These are phyloP conservation scores for Scrobipalpa costella DNA, from an alignment of 2,888 invertebrate species.

Conservation along the genomic window DNA sequence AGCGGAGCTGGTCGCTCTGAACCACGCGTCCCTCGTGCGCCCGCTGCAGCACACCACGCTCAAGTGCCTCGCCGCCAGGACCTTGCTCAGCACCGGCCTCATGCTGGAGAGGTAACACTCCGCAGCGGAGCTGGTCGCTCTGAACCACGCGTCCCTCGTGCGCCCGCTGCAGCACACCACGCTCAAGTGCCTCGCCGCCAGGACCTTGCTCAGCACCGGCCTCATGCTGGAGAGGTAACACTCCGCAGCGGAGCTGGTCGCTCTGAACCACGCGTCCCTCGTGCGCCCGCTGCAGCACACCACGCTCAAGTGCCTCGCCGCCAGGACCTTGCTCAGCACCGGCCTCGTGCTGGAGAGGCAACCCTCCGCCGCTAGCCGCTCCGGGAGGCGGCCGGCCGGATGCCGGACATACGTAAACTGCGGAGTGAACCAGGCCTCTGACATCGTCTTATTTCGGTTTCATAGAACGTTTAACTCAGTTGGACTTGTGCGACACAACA, in stretches of 20 bases:
- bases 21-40: constrained; percentile 82
- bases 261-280: constrained; percentile 73
- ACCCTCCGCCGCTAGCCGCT: too few species aligned
- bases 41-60: constrained; percentile 86
- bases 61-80: constrained; percentile 91
- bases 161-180: constrained; percentile 85
- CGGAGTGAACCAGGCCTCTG: too few species aligned
- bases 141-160: constrained; percentile 78
- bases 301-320: constrained; percentile 66
- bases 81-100: constrained; percentile 74
- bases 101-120: constrained; percentile 50
- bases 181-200: constrained; percentile 92
- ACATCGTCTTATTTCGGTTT: too few species aligned
- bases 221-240: constrained; percentile 38
- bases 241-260: too few species aligned
- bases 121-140: too few species aligned
- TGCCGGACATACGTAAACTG: too few species aligned
- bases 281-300: constrained; percentile 85
- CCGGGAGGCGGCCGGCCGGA: too few species aligned
- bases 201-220: constrained; percentile 84
- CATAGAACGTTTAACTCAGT: too few species aligned
- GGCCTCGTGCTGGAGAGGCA: constrained; percentile 49
- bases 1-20: constrained; percentile 81
- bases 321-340: constrained; percentile 53
- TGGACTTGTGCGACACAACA: too few species aligned